These are phyloP conservation scores for Enteromius fasciolatus DNA, from an alignment of 2,797 vertebrate species.

Conservation along the genomic window DNA sequence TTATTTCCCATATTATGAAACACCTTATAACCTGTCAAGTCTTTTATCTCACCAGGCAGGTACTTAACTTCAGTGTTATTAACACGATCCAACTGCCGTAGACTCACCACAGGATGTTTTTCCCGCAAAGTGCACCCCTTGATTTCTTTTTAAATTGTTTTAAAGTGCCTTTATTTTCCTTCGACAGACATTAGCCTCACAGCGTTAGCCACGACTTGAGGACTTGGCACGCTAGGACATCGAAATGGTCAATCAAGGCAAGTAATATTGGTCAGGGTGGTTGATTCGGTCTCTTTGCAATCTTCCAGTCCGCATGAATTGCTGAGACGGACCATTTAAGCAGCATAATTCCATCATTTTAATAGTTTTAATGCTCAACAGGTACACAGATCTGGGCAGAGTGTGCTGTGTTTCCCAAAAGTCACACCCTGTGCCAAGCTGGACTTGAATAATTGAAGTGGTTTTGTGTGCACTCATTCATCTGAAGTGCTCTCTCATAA, in stretches of 20 bases:
- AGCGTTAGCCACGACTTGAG: constrained; percentile 36
- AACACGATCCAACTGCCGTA: constrained; percentile 30
- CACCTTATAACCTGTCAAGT: constrained; percentile 38
- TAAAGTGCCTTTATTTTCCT: constrained; percentile 55
- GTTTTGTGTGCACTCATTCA: constrained; percentile 63
- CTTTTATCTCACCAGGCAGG: constrained; percentile 43
- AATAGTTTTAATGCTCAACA: constrained; percentile 53
- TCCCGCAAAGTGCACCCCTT: constrained; percentile 41
- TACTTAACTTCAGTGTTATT: constrained; percentile 28
- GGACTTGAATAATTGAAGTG: constrained; percentile 67
- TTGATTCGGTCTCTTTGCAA: constrained; percentile 39
- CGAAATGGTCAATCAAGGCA: constrained; percentile 29
- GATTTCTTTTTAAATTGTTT: constrained; percentile 58
- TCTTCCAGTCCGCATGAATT: constrained; percentile 28
- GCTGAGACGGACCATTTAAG: constrained; percentile 50
- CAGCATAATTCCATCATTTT: constrained; percentile 50
- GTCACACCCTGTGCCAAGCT: constrained; percentile 61
- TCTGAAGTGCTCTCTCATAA: constrained; percentile 67
- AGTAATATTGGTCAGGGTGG: constrained; percentile 25
- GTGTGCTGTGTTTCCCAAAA: constrained; percentile 62
- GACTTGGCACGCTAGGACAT: constrained; percentile 32
- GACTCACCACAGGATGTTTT: constrained; percentile 33
- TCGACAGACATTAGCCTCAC: constrained; percentile 39
- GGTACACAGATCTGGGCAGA: constrained; percentile 50
- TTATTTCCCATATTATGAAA: constrained; percentile 38